Base-by-base conservation (phyloP, 1,140 invertebrate species). In the Limonius californicus region DNA sequence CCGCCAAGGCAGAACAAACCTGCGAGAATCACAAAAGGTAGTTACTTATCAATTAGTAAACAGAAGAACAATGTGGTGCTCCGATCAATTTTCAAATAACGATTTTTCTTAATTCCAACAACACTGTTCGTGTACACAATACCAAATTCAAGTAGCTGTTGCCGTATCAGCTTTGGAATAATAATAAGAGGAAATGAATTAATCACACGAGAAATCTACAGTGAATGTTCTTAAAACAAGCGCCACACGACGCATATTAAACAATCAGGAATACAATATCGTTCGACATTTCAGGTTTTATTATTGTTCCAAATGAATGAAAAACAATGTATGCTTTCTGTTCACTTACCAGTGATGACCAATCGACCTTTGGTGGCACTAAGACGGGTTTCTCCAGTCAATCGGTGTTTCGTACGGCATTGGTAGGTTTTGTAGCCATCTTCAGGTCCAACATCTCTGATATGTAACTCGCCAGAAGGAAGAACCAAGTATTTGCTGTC, bases 361-460 rank as follows among this genome's bases (percentile, higher is more conserved):
- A 98, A 83, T 72, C 92, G 84, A 79, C 94, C 94, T 76, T 96
- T 96, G 32, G 92, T 94, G 42, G 92, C 92, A 72, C 94, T 97
- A 61, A 95, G 82, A 76, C 93, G 84, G 63, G 93, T 95, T 82
- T 97, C 94, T 70, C 92, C 92, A 70, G 95, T 95, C 30, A 97
- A 84, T 68, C 93, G 85, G 78, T 97, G 95, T 75, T 93, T 92
- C 42, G 94, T 97, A 69, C 93, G 85, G 78, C 95, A 98, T 76
- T 95, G 92, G 74, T 94, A 96, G 62, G 88, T 91, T 79, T 95
- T 95, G 78, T 93, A 94, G 61, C 93, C 92, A 79, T 96, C 94
- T 77, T 94, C 92, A 63, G 91, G 91, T 76, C 90, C 91, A 56
- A 95, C 94, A 79, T 95, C 92, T 72, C 90, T 85, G 72, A 96